Conservation (phyloP, 2,888 invertebrate species). For the Synanthedon myopaeformis region DNA sequence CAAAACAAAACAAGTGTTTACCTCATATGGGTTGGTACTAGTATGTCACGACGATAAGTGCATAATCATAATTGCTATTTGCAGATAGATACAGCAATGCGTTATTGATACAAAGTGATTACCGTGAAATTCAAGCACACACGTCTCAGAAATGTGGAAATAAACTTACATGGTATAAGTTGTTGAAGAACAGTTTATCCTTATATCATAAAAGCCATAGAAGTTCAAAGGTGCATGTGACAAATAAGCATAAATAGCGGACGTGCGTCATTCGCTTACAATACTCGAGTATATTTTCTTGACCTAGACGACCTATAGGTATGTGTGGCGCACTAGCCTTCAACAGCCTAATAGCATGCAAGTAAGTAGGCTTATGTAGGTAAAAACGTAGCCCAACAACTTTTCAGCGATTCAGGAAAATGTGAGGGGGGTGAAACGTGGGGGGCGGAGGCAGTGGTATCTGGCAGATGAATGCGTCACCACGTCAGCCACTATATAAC, state of each 20-base stretch:
- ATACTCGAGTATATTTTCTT: constrained; percentile 5
- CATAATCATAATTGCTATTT: too few relatives aligned
- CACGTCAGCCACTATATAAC: too few relatives aligned
- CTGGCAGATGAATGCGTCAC: too few relatives aligned
- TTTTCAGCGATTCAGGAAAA: too few relatives aligned
- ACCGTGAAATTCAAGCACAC: neutral
- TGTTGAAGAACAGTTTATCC: neutral
- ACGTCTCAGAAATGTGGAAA: too few relatives aligned
- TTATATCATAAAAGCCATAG: neutral
- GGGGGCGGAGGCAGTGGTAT: too few relatives aligned
- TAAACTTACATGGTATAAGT: too few relatives aligned
- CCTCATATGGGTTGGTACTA: too few relatives aligned
- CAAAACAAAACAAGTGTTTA: too few relatives aligned
- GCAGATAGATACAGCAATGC: too few relatives aligned
- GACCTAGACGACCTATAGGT: constrained; percentile 53
- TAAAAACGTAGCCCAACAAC: neutral
- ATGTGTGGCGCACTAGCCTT: constrained; percentile 42
- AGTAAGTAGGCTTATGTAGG: constrained; percentile 12
- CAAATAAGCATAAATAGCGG: neutral
- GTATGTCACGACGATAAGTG: too few relatives aligned
- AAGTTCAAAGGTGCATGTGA: neutral
- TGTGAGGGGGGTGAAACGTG: constrained; percentile 1
- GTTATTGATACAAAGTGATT: neutral
- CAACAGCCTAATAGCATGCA: constrained; percentile 42
- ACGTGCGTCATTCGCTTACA: neutral